phyloP scores from a whole-genome alignment of 2,113 vertebrate genomes.

The Amphiprion ocellaris region DNA sequence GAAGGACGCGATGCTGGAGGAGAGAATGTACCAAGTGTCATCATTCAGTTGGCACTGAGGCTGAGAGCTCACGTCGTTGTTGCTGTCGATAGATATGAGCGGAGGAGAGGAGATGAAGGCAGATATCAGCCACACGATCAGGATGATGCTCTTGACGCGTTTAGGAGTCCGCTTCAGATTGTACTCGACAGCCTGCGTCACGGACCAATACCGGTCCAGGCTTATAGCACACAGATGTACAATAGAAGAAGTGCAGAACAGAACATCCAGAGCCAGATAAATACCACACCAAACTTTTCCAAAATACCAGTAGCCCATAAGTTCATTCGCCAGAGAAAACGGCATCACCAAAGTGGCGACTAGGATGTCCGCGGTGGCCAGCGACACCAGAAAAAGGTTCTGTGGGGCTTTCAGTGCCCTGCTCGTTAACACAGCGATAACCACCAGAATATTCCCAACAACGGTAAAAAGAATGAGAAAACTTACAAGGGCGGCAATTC shows the following conservation, averaged over 20 bases:
- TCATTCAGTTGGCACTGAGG: slow-evolving; percentile 93
- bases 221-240: slow-evolving; percentile 96
- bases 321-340: slow-evolving; percentile 94
- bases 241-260: slow-evolving; percentile 96
- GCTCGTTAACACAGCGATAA: slow-evolving; percentile 93
- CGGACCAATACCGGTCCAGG: slow-evolving; percentile 96
- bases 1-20: slow-evolving; percentile 93
- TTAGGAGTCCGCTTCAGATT: slow-evolving; percentile 92
- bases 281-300: slow-evolving; percentile 94
- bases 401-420: slow-evolving; percentile 92
- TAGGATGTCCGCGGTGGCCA: slow-evolving; percentile 95
- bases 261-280: slow-evolving; percentile 92
- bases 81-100: slow-evolving; percentile 87
- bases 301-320: slow-evolving; percentile 97
- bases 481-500: slow-evolving; percentile 88
- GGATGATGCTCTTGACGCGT: slow-evolving; percentile 91
- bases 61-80: slow-evolving; percentile 79
- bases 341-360: slow-evolving; percentile 96
- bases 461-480: slow-evolving; percentile 93
- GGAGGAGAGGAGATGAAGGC: slow-evolving; percentile 94
- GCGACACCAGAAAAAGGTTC: slow-evolving; percentile 94
- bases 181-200: slow-evolving; percentile 95
- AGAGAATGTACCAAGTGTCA: slow-evolving; percentile 95
- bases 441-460: slow-evolving; percentile 93
- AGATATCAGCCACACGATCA: slow-evolving; percentile 93